A percentile compares a stretch with the other conserved stretches of the same genome.
Evolutionary conservation across 1,140 invertebrate genomes (phyloP).

Genomic region (Tenebrio molitor): DNA sequence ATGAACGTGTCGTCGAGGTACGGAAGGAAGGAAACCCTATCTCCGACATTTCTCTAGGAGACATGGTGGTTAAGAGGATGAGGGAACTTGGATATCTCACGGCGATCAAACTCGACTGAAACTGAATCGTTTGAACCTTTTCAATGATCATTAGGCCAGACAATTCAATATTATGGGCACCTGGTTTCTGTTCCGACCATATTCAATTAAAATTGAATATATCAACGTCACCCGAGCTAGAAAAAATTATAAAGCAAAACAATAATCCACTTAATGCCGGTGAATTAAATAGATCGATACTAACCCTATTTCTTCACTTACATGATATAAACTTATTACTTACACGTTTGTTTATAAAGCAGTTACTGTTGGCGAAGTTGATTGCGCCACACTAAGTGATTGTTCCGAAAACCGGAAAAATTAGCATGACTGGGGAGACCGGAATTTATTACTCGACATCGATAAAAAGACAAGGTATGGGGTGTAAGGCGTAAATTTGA

Average conservation of each 20-base stretch:
- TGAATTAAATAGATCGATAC: conserved; percentile 38
- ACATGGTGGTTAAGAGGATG: conserved; percentile 46
- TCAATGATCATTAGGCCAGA: conserved; percentile 23
- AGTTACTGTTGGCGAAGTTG: neutral
- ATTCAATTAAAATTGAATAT: conserved; percentile 41
- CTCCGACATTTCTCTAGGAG: conserved; percentile 40
- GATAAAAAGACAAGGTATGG: neutral
- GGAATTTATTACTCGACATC: conserved; percentile 6
- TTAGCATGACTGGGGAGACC: neutral
- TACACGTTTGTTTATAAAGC: conserved; percentile 25
- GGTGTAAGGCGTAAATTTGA: conserved; percentile 56
- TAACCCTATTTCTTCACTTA: conserved; percentile 20
- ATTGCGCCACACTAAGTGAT: no score
- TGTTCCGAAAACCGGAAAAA: neutral
- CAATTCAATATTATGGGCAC: conserved; percentile 5
- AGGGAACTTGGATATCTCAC: conserved; percentile 45
- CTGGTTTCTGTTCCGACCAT: conserved; percentile 4
- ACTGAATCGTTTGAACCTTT: conserved; percentile 29
- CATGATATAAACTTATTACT: conserved; percentile 30
- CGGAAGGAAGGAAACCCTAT: conserved; percentile 50
- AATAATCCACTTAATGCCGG: conserved; percentile 34
- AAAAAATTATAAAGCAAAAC: conserved; percentile 38
- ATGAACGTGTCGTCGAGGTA: conserved; percentile 40
- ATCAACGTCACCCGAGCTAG: conserved; percentile 26
- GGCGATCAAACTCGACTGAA: conserved; percentile 41